Base-by-base conservation (phyloP, 1,140 invertebrate species). In the Drosophila aff. region DNA sequence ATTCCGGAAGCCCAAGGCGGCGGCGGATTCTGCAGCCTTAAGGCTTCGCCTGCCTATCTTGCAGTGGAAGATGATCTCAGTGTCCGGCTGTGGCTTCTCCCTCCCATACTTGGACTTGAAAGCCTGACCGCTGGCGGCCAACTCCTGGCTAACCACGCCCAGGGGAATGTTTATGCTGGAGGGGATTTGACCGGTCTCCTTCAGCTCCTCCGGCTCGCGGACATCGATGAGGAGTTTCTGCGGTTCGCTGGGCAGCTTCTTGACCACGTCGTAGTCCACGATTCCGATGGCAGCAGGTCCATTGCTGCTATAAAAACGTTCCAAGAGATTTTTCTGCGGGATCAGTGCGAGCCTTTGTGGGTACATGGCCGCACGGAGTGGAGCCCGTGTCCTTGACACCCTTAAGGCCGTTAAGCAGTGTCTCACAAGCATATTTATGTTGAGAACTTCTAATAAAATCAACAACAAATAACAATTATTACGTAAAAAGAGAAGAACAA, bases 111-210 rank as follows among this genome's bases (percentile, higher is more conserved):
- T 93, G 4, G 92, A 41, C 38, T 93, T 79, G 76, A 95, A 95
- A 26, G 81, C 81, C 21, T 94, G 62, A 0, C 91, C 71, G 40
- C 66, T 91, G 21, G 57, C 52, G 1, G 94, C 50, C 47, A 92
- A 55, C n/a, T 82, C 91, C 43, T 79, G 63, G 15, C 66, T 50
- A 5, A 92, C 82, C n/a, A 67, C 62, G 10, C 93, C 94, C 95
- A 96, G 94, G 77, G 95, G 96, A 81, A 96, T 96, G 81, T 96
- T 96, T 72, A 96, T 95, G 78, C 95, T 96, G 18, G 94, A 94
- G 41, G 96, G 95, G 58, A 96, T 94, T 89, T 94, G 93, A 6
- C 96, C 96, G 55, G 95, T 96, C 76, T 95, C 94, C 61, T 94
- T 82, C 2, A 96, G 93, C 93, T 96, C 96, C 44, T 94, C 91